Percentiles rank a stretch among this genome's conserved stretches.
Evolutionary conservation across 1,140 invertebrate genomes (phyloP).

Genomic region (Dreissena rostriformis): DNA sequence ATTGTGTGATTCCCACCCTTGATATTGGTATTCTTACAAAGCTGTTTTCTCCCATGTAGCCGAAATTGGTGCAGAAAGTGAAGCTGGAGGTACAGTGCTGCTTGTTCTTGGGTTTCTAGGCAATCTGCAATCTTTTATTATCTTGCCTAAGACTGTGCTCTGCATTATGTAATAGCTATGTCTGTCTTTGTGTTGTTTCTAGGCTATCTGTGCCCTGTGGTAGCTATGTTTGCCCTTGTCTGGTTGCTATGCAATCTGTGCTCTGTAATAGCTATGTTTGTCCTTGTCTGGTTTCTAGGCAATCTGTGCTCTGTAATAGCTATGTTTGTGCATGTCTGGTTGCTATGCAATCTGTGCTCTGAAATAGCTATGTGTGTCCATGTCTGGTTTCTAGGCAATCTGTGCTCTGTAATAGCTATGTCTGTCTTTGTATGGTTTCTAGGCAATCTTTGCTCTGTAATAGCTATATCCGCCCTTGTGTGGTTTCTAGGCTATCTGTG

Average conservation of each 20-base stretch:
- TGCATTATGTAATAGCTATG: no score
- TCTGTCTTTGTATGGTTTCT: conserved; percentile 9
- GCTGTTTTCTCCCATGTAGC: conserved; percentile 8
- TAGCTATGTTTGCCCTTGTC: no score
- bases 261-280: conserved; percentile 8
- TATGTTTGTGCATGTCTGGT: background rate
- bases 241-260: no score
- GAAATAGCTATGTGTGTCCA: conserved; percentile 11
- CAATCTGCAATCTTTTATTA: no score
- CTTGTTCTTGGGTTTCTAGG: no score
- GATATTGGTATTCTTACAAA: no score
- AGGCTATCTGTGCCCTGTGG: background rate
- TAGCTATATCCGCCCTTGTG: background rate
- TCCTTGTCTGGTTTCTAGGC: background rate
- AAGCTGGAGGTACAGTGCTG: conserved; percentile 42
- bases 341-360: background rate
- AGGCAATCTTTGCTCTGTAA: background rate
- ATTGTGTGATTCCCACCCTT: no score
- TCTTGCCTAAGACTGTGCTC: no score
- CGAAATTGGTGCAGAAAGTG: conserved; percentile 31
- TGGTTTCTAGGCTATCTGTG: no score
- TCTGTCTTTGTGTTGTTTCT: no score
- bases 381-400: background rate
- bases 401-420: background rate
- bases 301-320: background rate